phyloP scores from a whole-genome alignment of 2,113 vertebrate genomes.

The Istiophorus platypterus region DNA sequence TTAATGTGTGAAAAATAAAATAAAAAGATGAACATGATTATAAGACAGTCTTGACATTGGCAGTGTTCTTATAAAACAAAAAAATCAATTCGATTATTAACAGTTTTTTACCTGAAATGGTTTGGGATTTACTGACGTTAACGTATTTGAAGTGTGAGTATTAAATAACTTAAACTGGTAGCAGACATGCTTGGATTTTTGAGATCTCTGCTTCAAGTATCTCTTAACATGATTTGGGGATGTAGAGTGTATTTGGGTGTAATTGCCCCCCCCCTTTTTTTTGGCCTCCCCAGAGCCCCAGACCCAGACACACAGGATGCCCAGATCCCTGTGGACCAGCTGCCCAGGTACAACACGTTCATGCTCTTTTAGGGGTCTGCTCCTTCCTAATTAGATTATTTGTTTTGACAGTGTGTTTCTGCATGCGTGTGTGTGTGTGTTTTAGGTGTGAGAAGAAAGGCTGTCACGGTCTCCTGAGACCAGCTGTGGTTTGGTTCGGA shows the following conservation, averaged over 20 bases:
- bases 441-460: conserved; percentile 88
- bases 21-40: no score
- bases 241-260: not conserved
- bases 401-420: conserved; percentile 16
- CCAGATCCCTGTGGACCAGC: conserved; percentile 87
- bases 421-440: conserved; percentile 25
- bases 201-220: not conserved
- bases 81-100: no score
- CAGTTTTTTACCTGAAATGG: no score
- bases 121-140: no score
- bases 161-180: not conserved
- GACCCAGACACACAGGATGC: conserved; percentile 88
- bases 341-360: conserved; percentile 88
- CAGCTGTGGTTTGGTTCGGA: conserved; percentile 97
- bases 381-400: conserved; percentile 25
- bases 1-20: no score
- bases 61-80: no score
- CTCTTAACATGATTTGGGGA: not conserved
- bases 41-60: no score
- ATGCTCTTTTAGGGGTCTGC: not conserved
- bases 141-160: not conserved
- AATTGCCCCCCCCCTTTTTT: not conserved
- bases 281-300: conserved; percentile 86
- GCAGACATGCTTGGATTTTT: no score
- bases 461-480: conserved; percentile 92